phyloP scores from a whole-genome alignment of 2,888 invertebrate genomes.

The Acrobasis consociella region DNA sequence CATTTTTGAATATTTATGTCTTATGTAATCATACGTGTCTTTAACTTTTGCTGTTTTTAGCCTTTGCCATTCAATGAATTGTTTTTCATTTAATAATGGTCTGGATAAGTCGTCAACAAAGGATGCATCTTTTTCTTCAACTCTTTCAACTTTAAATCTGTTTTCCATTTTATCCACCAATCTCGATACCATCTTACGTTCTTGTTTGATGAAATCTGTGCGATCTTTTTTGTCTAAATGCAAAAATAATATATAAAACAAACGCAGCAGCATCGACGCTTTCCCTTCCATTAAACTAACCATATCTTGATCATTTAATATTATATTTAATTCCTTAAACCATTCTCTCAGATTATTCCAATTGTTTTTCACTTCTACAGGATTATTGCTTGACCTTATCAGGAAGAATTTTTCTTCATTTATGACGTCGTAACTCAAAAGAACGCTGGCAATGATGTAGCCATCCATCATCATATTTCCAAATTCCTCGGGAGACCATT shows the following conservation, averaged over 20 bases:
- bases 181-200: conserved; percentile 66
- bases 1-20: conserved; percentile 68
- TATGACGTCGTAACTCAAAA: conserved; percentile 83
- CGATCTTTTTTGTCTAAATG: conserved; percentile 82
- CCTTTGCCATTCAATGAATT: conserved; percentile 83
- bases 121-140: conserved; percentile 55
- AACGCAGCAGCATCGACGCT: conserved; percentile 75
- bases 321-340: conserved; percentile 76
- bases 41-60: conserved; percentile 72
- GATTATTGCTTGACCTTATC: conserved; percentile 63
- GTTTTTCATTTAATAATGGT: conserved; percentile 70
- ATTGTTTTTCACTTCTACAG: conserved; percentile 73
- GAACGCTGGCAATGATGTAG: conserved; percentile 77
- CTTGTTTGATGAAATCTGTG: conserved; percentile 77
- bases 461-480: conserved; percentile 83
- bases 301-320: conserved; percentile 67
- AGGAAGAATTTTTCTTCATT: conserved; percentile 77
- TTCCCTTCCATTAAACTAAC: conserved; percentile 74
- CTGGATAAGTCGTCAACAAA: conserved; percentile 67
- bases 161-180: conserved; percentile 65
- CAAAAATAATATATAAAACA: conserved; percentile 85
- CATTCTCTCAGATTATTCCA: conserved; percentile 78
- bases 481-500: conserved; percentile 80
- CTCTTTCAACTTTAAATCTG: conserved; percentile 62
- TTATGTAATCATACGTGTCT: conserved; percentile 65